phyloP scores from a whole-genome alignment of 2,113 vertebrate genomes.

The Struthidea cinerea region DNA sequence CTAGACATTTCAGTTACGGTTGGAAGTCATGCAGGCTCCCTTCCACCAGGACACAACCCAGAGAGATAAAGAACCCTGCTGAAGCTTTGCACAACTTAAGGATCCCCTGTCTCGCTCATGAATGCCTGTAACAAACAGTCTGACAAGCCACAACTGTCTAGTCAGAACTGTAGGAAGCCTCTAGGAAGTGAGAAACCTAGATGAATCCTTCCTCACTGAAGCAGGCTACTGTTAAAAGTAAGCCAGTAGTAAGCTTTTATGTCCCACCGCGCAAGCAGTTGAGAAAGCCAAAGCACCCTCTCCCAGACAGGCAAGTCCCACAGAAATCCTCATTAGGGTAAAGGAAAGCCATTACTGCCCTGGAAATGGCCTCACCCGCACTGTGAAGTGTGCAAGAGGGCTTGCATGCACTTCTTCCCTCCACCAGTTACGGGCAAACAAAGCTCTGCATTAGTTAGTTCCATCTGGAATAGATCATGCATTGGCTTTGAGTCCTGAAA shows the following conservation, averaged over 20 bases:
- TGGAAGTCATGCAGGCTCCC: background rate
- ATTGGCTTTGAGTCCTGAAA: background rate
- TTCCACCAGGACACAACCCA: background rate
- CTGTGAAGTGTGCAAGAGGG: background rate
- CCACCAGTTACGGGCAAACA: background rate
- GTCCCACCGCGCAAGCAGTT: background rate
- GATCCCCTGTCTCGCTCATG: accelerated
- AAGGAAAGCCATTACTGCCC: background rate
- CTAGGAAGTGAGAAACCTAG: background rate
- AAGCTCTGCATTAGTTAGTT: background rate
- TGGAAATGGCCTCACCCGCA: background rate
- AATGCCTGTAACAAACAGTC: background rate
- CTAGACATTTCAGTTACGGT: background rate
- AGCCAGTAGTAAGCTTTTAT: background rate
- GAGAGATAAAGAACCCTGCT: background rate
- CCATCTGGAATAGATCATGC: background rate
- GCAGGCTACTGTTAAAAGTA: background rate
- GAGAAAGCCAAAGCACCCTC: background rate
- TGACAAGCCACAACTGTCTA: background rate
- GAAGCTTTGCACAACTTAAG: background rate
- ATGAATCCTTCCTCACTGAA: background rate
- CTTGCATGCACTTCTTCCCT: background rate
- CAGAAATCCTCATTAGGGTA: background rate
- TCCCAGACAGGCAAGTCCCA: background rate
- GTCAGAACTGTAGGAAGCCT: background rate